Evolutionary conservation across 2,888 invertebrate species (phyloP).

Genomic region (Lottia scabra): DNA sequence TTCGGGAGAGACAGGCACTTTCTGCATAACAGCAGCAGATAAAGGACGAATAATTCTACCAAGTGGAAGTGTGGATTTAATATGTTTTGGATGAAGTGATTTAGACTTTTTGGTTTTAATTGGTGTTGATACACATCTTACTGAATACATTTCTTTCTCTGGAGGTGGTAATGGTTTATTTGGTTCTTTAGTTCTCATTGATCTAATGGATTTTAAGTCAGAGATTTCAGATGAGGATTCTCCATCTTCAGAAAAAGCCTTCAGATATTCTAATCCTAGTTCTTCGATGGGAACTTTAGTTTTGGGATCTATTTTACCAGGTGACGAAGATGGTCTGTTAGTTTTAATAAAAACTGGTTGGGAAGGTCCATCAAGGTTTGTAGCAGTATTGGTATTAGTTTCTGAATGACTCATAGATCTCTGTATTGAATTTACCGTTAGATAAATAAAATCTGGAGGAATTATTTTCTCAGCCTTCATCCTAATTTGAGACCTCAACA

Average conservation of each 20-base stretch:
- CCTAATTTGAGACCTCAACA: constrained; percentile 65
- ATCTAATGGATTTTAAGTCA: constrained; percentile 44
- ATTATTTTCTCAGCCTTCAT: constrained; percentile 55
- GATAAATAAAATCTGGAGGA: constrained; percentile 66
- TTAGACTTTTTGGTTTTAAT: constrained; percentile 39
- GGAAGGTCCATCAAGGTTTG: constrained; percentile 37
- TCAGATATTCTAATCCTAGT: constrained; percentile 40
- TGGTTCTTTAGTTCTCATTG: constrained; percentile 40
- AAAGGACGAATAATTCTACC: constrained; percentile 60
- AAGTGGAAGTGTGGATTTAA: constrained; percentile 55
- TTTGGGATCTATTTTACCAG: constrained; percentile 63
- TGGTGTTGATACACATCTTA: constrained; percentile 44
- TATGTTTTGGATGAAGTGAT: constrained; percentile 52
- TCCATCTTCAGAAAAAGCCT: constrained; percentile 40
- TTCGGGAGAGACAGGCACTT: constrained; percentile 1
- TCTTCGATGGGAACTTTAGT: constrained; percentile 58
- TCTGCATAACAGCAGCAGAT: constrained; percentile 47
- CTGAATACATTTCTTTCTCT: constrained; percentile 46
- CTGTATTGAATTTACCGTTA: constrained; percentile 65
- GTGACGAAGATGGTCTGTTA: constrained; percentile 62
- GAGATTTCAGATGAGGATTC: constrained; percentile 48
- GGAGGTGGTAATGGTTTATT: constrained; percentile 34
- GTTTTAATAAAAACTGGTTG: constrained; percentile 8
- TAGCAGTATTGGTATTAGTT: constrained; percentile 50
- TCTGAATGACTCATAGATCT: constrained; percentile 52